Evolutionary conservation across 2,113 vertebrate species (phyloP).

Genomic region (Scopus umbretta): DNA sequence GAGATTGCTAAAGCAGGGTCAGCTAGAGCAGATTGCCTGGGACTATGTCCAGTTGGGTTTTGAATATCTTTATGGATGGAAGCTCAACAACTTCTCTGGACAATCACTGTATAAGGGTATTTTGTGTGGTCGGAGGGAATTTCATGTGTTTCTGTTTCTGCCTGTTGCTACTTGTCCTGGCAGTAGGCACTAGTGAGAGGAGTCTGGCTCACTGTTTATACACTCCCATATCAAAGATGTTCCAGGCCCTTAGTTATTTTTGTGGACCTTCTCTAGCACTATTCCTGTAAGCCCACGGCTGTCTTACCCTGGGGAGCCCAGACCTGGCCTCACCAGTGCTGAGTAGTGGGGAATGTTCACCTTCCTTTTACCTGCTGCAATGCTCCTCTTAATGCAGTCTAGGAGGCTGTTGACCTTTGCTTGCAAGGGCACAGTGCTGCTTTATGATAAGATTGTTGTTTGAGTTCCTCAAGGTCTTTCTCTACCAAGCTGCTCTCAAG

Average conservation of each 20-base stretch:
- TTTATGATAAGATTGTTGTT: not conserved
- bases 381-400: not conserved
- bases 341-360: fast-evolving
- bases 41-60: not conserved
- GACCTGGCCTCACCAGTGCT: not conserved
- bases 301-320: not conserved
- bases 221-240: not conserved
- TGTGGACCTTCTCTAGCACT: not conserved
- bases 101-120: not conserved
- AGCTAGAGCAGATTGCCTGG: not conserved
- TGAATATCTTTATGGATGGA: not conserved
- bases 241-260: not conserved
- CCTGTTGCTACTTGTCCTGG: not conserved
- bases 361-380: not conserved
- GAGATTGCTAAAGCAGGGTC: not conserved
- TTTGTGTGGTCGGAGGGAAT: not conserved
- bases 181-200: not conserved
- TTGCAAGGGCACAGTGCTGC: not conserved
- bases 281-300: not conserved
- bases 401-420: not conserved
- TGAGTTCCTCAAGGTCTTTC: not conserved
- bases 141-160: not conserved
- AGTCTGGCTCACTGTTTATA: not conserved
- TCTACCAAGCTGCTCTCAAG: not conserved
- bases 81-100: not conserved